Base-by-base conservation (phyloP, 2,113 vertebrate genomes). In the Misgurnus anguillicaudatus region DNA sequence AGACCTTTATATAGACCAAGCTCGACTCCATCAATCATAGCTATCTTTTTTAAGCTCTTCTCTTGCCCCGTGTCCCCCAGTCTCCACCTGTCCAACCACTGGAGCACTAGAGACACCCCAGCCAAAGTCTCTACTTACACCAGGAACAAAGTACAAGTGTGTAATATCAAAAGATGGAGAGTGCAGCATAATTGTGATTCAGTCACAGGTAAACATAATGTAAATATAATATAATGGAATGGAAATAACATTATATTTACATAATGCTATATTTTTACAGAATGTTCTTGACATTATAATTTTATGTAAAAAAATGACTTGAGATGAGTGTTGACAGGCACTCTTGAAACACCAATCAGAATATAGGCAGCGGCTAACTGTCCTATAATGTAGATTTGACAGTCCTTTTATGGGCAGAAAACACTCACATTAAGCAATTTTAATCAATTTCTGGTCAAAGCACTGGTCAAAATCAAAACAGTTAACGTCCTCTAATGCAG, bases 1-100 rank as follows among this genome's bases (percentile, higher is more conserved):
- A 95, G 95, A 95, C 95, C 95, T 97, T 97, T 96, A 97, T 95
- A 95, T 95, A 95, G 95, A 95, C 95, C 94, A 93, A 95, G 93
- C 95, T 94, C 93, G 94, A 95, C 95, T 97, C 94, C 96, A 97
- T 98, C 96, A 97, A 98, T 98, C 96, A 96, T 92, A 92, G 89
- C 89, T 91, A 86, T 92, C 89, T 91, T 92, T 89, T 91, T 90
- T 85, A 91, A 77, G 90, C 92, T 90, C 73, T 86, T 73, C 38
- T 75, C 78, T 87, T 84, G 85, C 91, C 91, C 93, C 86, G 86
- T 80, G 80, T 87, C 93, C 90, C 89, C 64, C 86, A 86, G 79
- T 87, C 88, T 90, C 90, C 89, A 82, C 60, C 89, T 92, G 92
- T 87, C 85, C 71, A 82, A 58, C 78, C n/a, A 69, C 42, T 7